These are phyloP conservation scores for Protobothrops flavoviridis DNA, from an alignment of 2,113 vertebrate species.

Conservation along the genomic window DNA sequence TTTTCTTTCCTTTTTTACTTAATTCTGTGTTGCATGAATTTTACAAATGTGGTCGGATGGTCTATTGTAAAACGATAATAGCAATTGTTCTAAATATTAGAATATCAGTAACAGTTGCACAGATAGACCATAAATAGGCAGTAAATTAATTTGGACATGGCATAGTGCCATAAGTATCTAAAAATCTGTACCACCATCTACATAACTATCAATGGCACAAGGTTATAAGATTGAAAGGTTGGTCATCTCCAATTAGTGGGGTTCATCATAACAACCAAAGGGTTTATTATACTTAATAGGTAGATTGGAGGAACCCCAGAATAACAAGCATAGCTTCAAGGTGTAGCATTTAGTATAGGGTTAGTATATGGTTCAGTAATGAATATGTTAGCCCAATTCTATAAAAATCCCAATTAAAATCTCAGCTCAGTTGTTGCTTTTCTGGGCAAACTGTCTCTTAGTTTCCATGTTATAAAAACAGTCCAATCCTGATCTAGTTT, in stretches of 20 bases:
- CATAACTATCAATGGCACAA: neutral
- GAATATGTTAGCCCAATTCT: neutral
- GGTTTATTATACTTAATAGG: neutral
- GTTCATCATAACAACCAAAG: neutral
- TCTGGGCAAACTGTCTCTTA: neutral
- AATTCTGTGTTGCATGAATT: neutral
- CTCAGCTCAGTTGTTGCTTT: neutral
- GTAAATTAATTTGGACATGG: neutral
- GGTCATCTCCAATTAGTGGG: accelerated
- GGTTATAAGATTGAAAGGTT: neutral
- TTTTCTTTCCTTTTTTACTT: neutral
- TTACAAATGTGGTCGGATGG: neutral
- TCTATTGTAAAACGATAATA: neutral
- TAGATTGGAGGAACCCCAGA: too few species aligned
- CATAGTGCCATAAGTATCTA: neutral
- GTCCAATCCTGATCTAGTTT: neutral
- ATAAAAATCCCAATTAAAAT: neutral
- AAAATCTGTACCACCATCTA: neutral
- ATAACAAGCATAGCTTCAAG: neutral
- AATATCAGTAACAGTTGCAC: neutral
- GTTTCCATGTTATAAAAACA: neutral
- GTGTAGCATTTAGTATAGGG: neutral
- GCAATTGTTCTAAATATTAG: neutral
- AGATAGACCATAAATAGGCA: neutral
- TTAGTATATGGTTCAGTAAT: neutral